Evolutionary conservation across 2,888 invertebrate species (phyloP), one percentile per base, ranked within the genome.

Genomic region (Nasonia oneida): DNA sequence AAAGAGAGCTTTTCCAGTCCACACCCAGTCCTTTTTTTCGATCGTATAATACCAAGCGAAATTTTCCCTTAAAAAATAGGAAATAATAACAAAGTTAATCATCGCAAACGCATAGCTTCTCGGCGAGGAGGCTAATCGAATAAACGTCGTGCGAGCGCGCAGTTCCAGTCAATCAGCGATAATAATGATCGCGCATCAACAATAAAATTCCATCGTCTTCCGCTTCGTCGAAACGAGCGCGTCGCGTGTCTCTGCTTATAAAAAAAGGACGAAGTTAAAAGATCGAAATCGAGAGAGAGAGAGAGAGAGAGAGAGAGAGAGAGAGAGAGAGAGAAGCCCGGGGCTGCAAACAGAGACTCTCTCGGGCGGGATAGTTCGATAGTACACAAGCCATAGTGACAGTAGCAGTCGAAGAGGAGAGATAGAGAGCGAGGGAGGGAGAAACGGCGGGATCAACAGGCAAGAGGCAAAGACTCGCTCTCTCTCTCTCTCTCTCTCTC

Each of bases 371-470:
- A 61, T n/a, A 61, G 18, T 23, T 61, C 47, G 3, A 67, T 67
- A 67, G 33, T 12, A 12, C 12, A 57, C 18, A 64, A 29, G 29
- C 64, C 64, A 29, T 29, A 0, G 15, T 3, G 64, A 29, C 12
- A 23, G 6, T 64, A 67, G 23, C 12, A 64, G 29, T 29, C n/a
- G 67, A 67, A 33, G 23, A n/a, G 23, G 67, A 67, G 29, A 64
- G 57, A 57, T 29, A 29, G 29, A 29, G 29, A 29, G 29, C 29
- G 29, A 29, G 29, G 29, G 57, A 53, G 57, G 15, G 53, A 61
- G n/a, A 61, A 61, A 75, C 42, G 33, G 15, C 42, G 39, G 73
- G 23, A 67, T 67, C 67, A 67, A 67, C 67, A 67, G 67, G 67
- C 73, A 47, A 47, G 8, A 73, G 73, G 73, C 23, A 42, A 73